phyloP scores from a whole-genome alignment of 2,797 vertebrate genomes.

The Peromyscus eremicus region DNA sequence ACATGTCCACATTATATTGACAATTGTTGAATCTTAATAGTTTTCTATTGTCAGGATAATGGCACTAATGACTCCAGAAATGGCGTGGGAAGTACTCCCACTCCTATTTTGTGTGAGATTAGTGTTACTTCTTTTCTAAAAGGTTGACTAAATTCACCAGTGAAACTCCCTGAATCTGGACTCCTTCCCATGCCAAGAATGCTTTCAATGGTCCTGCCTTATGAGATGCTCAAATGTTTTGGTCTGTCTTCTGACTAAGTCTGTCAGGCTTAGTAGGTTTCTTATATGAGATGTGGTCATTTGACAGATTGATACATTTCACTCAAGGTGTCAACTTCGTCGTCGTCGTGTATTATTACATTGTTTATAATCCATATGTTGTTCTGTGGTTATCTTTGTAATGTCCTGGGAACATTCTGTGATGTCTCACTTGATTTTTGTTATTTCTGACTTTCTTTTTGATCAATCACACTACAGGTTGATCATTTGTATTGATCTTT shows the following conservation, averaged over 20 bases:
- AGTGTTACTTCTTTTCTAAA: background rate
- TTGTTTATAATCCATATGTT: background rate
- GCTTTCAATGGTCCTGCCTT: background rate
- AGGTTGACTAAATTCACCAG: background rate
- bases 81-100: background rate
- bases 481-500: constrained; percentile 43
- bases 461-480: background rate
- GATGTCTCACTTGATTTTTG: constrained; percentile 4
- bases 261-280: background rate
- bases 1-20: background rate
- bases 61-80: background rate
- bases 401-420: background rate
- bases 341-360: background rate
- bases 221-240: background rate
- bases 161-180: background rate
- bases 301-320: background rate
- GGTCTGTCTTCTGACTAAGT: background rate
- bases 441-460: constrained; percentile 24
- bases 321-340: background rate
- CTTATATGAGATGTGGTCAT: background rate
- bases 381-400: background rate
- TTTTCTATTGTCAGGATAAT: background rate
- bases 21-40: background rate
- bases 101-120: background rate
- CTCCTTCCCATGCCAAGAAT: background rate